These are phyloP conservation scores for Gymnoscopelus braueri DNA, from an alignment of 2,797 vertebrate genomes.

Conservation along the genomic window DNA sequence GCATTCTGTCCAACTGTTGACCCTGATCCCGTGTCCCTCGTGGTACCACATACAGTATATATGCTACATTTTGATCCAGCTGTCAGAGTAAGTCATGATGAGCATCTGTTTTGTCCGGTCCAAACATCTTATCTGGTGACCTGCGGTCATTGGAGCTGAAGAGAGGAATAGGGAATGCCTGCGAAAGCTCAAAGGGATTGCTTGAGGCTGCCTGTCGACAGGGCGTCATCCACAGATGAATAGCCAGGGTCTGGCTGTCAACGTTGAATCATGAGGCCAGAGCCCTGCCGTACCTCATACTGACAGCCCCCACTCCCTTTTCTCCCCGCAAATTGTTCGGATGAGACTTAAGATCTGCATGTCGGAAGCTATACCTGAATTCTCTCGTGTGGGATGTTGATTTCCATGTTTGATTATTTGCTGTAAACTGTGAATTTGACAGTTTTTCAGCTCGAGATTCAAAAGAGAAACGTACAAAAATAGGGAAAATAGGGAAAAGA, in stretches of 20 bases:
- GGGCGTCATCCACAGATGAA: constrained; percentile 17
- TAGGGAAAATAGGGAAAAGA: too few relatives aligned
- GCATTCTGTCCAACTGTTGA: too few relatives aligned
- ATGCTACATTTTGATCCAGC: constrained; percentile 29
- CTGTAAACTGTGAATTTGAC: too few relatives aligned
- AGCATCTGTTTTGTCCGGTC: constrained; percentile 36
- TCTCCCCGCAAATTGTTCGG: neutral
- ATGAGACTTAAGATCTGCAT: neutral
- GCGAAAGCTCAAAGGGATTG: constrained; percentile 58
- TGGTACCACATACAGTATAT: too few relatives aligned
- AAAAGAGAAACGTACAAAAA: too few relatives aligned
- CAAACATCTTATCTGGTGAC: constrained; percentile 29
- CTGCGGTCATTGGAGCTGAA: constrained; percentile 26
- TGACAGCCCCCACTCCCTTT: constrained; percentile 17
- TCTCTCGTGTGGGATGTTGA: neutral
- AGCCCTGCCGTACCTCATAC: constrained; percentile 29
- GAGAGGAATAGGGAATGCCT: constrained; percentile 31
- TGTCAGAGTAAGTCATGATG: constrained; percentile 30
- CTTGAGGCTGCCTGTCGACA: constrained; percentile 16
- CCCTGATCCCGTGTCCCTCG: too few relatives aligned
- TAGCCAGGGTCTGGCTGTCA: constrained; percentile 28
- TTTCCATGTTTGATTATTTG: neutral
- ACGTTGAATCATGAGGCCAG: constrained; percentile 43
- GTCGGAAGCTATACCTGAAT: neutral
- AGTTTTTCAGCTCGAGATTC: too few relatives aligned